A percentile compares a stretch with the other conserved stretches of the same genome.
Conservation (phyloP, 1,140 invertebrate species). For the Tetragnatha versicolor region DNA sequence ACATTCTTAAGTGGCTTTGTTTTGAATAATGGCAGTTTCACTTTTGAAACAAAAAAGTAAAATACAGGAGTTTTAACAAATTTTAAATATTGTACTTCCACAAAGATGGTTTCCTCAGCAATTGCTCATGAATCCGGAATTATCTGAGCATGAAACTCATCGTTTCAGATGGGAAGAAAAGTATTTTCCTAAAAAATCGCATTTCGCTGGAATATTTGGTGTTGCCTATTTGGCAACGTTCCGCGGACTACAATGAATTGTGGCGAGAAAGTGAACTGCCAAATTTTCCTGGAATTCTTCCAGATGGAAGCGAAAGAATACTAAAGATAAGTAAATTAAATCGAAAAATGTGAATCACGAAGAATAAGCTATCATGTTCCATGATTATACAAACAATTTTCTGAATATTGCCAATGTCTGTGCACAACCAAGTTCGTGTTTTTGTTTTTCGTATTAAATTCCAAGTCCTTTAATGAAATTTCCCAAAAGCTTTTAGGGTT, state of each 20-base stretch:
- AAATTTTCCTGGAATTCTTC: conserved; percentile 37
- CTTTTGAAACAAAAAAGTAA: no score
- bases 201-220: conserved; percentile 25
- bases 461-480: no score
- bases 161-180: not conserved
- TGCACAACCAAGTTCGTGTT: not conserved
- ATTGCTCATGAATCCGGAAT: no score
- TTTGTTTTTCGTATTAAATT: not conserved
- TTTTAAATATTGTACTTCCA: no score
- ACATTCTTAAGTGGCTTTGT: no score
- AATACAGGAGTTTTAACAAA: no score
- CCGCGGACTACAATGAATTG: not conserved
- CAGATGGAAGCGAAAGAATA: not conserved
- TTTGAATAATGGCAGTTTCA: no score
- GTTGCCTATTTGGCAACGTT: conserved; percentile 23
- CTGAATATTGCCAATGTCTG: not conserved
- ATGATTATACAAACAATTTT: not conserved
- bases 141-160: not conserved
- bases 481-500: no score
- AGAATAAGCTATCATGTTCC: not conserved
- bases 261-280: conserved; percentile 22
- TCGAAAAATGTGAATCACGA: not conserved
- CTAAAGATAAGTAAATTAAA: conserved; percentile 24
- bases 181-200: not conserved
- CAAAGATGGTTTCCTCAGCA: no score